Evolutionary conservation across 2,113 vertebrate genomes (phyloP).

Genomic region (Platichthys flesus): DNA sequence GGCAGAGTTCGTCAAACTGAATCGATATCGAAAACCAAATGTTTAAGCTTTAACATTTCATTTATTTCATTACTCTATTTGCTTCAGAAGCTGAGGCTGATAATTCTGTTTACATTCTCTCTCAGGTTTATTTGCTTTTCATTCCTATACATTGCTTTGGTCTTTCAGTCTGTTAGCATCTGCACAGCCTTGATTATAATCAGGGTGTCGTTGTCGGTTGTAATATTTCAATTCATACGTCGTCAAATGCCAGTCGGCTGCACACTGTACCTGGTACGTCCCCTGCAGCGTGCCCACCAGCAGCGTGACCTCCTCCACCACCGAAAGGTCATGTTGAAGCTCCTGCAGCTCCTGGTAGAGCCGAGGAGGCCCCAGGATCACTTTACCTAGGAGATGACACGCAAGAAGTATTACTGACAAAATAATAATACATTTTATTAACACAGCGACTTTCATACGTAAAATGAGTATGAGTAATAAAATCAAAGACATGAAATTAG

Average conservation of each 20-base stretch:
- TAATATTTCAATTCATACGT: neutral
- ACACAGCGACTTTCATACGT: too few species aligned
- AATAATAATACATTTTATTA: neutral
- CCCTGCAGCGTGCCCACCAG: constrained; percentile 93
- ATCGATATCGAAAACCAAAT: too few species aligned
- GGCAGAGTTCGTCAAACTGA: too few species aligned
- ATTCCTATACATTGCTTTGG: too few species aligned
- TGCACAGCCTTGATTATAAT: neutral
- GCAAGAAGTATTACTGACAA: neutral
- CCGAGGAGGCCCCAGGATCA: constrained; percentile 89
- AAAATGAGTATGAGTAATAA: too few species aligned
- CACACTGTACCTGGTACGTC: constrained; percentile 88
- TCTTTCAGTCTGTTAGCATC: neutral
- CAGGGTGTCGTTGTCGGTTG: neutral
- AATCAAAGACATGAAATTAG: too few species aligned
- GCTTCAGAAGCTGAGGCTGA: too few species aligned
- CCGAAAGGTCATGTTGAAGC: constrained; percentile 91
- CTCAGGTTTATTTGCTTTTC: too few species aligned
- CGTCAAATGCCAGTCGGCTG: too few species aligned
- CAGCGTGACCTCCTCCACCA: constrained; percentile 92
- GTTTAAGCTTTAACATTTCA: too few species aligned
- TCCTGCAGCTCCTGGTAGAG: constrained; percentile 97
- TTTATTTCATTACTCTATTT: too few species aligned
- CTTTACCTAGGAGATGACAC: constrained; percentile 83
- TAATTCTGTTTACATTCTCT: too few species aligned